phyloP scores from a whole-genome alignment of 2,797 vertebrate genomes.

The Chaenodraco wilsoni region DNA sequence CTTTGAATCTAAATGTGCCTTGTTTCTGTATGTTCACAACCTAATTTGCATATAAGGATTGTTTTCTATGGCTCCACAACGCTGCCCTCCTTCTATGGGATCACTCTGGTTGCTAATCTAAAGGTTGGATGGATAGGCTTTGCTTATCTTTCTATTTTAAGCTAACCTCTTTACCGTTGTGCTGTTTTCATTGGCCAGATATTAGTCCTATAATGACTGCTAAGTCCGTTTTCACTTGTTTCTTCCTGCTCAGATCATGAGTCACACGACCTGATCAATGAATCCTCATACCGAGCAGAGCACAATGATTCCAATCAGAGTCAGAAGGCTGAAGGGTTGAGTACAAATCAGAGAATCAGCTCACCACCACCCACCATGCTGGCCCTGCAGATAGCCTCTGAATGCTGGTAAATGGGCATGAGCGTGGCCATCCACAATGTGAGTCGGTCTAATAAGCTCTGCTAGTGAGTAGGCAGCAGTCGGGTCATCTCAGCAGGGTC shows the following conservation, averaged over 20 bases:
- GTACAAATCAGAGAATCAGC: constrained; percentile 59
- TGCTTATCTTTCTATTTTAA: constrained; percentile 26
- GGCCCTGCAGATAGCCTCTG: constrained; percentile 44
- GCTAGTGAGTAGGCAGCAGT: constrained; percentile 56
- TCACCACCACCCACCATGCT: constrained; percentile 47
- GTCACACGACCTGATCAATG: constrained; percentile 46
- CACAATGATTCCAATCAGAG: constrained; percentile 60
- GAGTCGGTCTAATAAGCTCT: constrained; percentile 65
- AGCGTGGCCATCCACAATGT: constrained; percentile 46
- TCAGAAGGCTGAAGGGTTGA: constrained; percentile 36
- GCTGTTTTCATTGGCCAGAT: constrained; percentile 7
- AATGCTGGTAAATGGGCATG: constrained; percentile 55
- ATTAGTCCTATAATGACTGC: constrained; percentile 21
- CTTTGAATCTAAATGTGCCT: not conserved
- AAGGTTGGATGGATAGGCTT: constrained; percentile 1
- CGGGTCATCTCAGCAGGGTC: constrained; percentile 45
- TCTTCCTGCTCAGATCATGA: constrained; percentile 28
- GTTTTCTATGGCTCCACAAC: constrained; percentile 4
- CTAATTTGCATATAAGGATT: not conserved
- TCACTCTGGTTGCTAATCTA: constrained; percentile 12
- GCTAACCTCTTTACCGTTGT: not conserved
- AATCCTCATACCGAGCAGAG: constrained; percentile 34
- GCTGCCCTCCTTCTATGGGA: constrained; percentile 9
- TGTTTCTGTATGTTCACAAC: not conserved
- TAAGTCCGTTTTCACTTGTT: not conserved